Percentiles rank a stretch among this genome's conserved stretches.
Conservation (phyloP, 2,888 invertebrate genomes). For the Isoperla grammatica region DNA sequence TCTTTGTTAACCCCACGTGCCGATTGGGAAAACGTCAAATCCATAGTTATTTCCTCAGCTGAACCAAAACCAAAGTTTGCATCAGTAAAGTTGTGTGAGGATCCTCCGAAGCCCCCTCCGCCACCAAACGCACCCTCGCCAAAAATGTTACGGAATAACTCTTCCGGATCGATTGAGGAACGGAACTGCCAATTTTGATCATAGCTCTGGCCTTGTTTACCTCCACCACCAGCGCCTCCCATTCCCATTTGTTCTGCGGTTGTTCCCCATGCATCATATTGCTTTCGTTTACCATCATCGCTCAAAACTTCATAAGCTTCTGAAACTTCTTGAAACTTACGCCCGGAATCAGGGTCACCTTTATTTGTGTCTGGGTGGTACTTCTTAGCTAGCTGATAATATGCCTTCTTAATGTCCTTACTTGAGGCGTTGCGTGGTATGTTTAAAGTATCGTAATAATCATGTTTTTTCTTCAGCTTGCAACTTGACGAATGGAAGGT, state of each 20-base stretch:
- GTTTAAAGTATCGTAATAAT: conserved; percentile 93
- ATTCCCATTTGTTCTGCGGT: conserved; percentile 82
- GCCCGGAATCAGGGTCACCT: conserved; percentile 79
- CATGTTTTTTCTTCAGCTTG: conserved; percentile 52
- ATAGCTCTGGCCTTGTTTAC: conserved; percentile 38
- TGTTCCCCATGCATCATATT: conserved; percentile 91
- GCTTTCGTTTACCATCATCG: conserved; percentile 84
- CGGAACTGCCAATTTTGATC: conserved; percentile 76
- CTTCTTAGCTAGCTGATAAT: conserved; percentile 94
- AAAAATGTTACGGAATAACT: conserved; percentile 93
- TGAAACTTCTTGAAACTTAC: conserved; percentile 96
- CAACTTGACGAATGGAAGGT: neutral
- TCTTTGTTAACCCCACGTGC: conserved; percentile 95
- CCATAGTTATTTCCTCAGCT: conserved; percentile 86
- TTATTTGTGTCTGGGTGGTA: conserved; percentile 99
- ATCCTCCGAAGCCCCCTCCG: conserved; percentile 43
- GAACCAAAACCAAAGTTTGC: conserved; percentile 86
- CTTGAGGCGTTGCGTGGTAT: conserved; percentile 79
- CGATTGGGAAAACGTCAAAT: conserved; percentile 87
- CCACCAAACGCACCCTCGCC: conserved; percentile 69
- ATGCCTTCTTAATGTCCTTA: conserved; percentile 94
- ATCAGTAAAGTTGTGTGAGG: conserved; percentile 75
- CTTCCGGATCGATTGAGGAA: conserved; percentile 90
- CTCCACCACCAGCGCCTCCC: conserved; percentile 49
- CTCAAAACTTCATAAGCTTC: conserved; percentile 97